phyloP scores from a whole-genome alignment of 2,888 invertebrate genomes.

The Athalia cordata region DNA sequence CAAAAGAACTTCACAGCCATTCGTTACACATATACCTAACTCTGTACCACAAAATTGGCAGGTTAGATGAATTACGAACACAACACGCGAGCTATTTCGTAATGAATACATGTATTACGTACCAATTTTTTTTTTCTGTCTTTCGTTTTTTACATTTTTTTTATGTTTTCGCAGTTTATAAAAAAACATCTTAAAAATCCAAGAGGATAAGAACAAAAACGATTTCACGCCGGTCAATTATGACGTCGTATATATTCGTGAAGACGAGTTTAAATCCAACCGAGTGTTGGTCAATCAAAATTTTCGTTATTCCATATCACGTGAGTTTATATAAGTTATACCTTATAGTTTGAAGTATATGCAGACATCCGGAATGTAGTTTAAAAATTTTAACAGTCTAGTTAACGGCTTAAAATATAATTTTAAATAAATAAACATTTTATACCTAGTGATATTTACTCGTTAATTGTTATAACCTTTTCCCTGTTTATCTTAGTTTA shows the following conservation, averaged over 20 bases:
- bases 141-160: background rate
- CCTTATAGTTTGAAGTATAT: background rate
- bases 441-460: background rate
- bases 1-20: no score
- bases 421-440: slow-evolving; percentile 13
- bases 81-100: slow-evolving; percentile 1
- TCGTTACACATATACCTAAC: no score
- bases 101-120: background rate
- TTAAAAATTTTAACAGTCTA: background rate
- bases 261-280: background rate
- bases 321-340: background rate
- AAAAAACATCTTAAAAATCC: slow-evolving; percentile 13
- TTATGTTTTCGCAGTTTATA: slow-evolving; percentile 2
- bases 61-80: no score
- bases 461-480: background rate
- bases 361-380: background rate
- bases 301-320: background rate
- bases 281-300: background rate
- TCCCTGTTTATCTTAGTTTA: background rate
- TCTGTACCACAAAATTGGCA: no score
- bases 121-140: no score
- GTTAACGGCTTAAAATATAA: background rate
- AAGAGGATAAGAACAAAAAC: background rate
- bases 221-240: background rate
- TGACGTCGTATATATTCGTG: background rate